Base-by-base conservation (phyloP, 2,888 invertebrate species). In the Ectemnius continuus region DNA sequence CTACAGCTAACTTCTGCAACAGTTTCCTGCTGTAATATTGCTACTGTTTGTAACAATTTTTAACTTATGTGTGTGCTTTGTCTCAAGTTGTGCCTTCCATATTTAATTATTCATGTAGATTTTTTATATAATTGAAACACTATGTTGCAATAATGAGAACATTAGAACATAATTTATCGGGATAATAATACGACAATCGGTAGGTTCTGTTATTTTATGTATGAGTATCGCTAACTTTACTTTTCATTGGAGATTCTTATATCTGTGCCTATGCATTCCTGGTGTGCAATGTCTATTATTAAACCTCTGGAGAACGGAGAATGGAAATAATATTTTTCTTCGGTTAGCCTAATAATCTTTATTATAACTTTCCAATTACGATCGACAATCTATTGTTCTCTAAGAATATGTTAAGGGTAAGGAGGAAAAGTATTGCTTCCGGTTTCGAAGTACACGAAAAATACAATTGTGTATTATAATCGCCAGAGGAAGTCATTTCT, bases 251-350 rank as follows among this genome's bases (percentile, higher is more conserved):
- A 28, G 67, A 57, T 70, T 75, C 61, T 74, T 75, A 46, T 72
- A 68, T 75, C 68, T 61, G 68, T 77, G 75, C 72, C 68, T 72
- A 75, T 72, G 65, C 68, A 72, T 67, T 68, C 52, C 63, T n/a
- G 68, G 47, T 58, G 62, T 66, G 68, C 61, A 62, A 69, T 65
- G 56, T 58, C 23, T 48, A 6, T 11, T 14, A 36, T n/a, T 57
- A 58, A 67, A 47, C 18, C 46, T 66, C 45, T 56, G 26, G 65
- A 52, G 36, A 61, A 47, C 48, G 48, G 45, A 74, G 63, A 59
- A 60, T 45, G 4, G 67, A 18, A 59, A 56, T 18, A 36, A 72
- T n/a, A 58, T 63, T 67, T 67, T 61, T 63, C 18, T 57, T 63
- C 36, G 14, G 45, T 47, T 56, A 59, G 52, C 23, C 48, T 45